These are phyloP conservation scores for Ditylenchus weischeri DNA, from an alignment of 2,888 invertebrate genomes.

Conservation along the genomic window DNA sequence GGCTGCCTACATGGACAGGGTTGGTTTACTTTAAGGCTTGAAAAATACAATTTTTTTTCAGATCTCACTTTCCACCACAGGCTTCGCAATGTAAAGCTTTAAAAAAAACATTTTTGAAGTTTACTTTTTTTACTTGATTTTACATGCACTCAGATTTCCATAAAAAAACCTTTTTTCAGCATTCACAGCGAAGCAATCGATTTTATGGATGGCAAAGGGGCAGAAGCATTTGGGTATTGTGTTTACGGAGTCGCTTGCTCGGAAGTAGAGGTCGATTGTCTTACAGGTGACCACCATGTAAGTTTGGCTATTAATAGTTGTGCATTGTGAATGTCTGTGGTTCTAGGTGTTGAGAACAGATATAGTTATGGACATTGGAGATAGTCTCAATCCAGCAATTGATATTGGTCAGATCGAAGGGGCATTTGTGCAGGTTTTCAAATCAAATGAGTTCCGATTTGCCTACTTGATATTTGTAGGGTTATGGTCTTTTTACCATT, in stretches of 20 bases:
- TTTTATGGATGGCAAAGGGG: slow-evolving; percentile 64
- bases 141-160: too few species aligned
- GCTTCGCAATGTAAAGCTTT: slow-evolving; percentile 68
- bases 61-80: slow-evolving; percentile 69
- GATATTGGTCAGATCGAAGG: slow-evolving; percentile 96
- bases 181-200: slow-evolving; percentile 48
- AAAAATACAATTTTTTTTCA: too few species aligned
- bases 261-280: slow-evolving; percentile 86
- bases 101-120: too few species aligned
- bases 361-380: slow-evolving; percentile 93
- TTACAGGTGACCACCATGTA: slow-evolving; percentile 85
- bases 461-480: slow-evolving; percentile 61
- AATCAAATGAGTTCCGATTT: not conserved
- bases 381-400: slow-evolving; percentile 90
- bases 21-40: slow-evolving; percentile 62
- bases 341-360: slow-evolving; percentile 75
- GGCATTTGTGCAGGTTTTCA: slow-evolving; percentile 74
- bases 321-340: not conserved
- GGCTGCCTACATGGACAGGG: slow-evolving; percentile 73
- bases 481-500: slow-evolving; percentile 83
- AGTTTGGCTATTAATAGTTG: not conserved
- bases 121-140: too few species aligned
- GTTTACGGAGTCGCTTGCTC: slow-evolving; percentile 81
- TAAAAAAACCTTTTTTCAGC: slow-evolving; percentile 27
- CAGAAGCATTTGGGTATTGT: slow-evolving; percentile 77